Conservation (phyloP, 2,888 invertebrate genomes). For the Megastigmus dorsalis region DNA sequence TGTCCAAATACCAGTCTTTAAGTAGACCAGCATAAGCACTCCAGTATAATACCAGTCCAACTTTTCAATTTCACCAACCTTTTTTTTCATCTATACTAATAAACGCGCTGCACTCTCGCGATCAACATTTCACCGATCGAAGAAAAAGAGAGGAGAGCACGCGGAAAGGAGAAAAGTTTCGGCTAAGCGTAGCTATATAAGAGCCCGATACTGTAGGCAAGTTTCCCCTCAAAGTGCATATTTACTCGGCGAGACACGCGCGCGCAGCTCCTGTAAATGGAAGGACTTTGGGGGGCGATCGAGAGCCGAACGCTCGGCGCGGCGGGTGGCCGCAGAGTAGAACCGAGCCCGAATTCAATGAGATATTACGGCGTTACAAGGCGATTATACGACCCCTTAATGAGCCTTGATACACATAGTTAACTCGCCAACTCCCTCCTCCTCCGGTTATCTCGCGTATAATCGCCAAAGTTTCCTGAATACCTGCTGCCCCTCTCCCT, state of each 20-base stretch:
- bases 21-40: too few relatives aligned
- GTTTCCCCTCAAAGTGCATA: constrained; percentile 38
- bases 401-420: constrained; percentile 30
- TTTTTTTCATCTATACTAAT: too few relatives aligned
- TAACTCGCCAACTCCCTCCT: constrained; percentile 9
- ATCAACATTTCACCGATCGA: too few relatives aligned
- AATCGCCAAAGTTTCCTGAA: constrained; percentile 39
- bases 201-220: too few relatives aligned
- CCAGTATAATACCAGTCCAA: too few relatives aligned
- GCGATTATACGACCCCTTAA: constrained; percentile 31
- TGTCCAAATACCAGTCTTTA: too few relatives aligned
- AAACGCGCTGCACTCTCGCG: too few relatives aligned
- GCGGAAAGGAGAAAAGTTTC: too few relatives aligned
- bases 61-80: too few relatives aligned
- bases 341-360: constrained; percentile 27
- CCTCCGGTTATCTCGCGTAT: background rate
- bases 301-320: background rate
- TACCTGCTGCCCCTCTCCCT: constrained; percentile 5
- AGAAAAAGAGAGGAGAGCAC: too few relatives aligned
- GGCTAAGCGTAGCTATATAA: too few relatives aligned
- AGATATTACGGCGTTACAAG: constrained; percentile 26
- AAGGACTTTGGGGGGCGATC: background rate
- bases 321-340: too few relatives aligned
- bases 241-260: constrained; percentile 4
- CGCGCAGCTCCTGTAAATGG: background rate